phyloP scores from a whole-genome alignment of 2,113 vertebrate genomes.

The Emydocephalus ijimae region DNA sequence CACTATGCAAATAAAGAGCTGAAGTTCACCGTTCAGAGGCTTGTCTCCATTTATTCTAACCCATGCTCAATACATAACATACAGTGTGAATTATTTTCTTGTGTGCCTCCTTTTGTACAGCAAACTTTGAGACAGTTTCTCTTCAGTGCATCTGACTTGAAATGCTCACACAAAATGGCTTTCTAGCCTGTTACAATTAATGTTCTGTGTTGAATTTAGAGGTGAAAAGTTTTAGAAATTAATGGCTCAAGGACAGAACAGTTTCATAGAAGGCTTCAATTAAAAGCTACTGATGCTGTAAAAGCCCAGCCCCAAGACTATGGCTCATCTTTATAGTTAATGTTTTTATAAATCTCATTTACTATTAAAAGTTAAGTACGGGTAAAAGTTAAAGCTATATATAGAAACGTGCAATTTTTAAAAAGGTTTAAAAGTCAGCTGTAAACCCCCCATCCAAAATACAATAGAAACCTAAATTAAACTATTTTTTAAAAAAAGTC shows the following conservation, averaged over 20 bases:
- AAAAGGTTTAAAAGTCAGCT: not conserved
- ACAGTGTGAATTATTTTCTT: slow-evolving; percentile 1
- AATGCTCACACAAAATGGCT: not conserved
- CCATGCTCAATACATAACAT: too few species aligned
- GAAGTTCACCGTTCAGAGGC: too few species aligned
- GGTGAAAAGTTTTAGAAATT: not conserved
- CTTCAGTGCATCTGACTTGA: not conserved
- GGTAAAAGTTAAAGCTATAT: not conserved
- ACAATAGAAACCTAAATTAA: not conserved
- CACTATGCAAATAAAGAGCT: too few species aligned
- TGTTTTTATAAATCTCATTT: not conserved
- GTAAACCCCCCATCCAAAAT: not conserved
- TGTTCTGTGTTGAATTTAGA: not conserved
- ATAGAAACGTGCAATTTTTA: not conserved
- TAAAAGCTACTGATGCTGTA: not conserved
- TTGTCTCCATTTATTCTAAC: too few species aligned
- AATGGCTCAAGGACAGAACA: not conserved
- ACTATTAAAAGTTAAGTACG: not conserved
- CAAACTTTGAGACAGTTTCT: accelerated
- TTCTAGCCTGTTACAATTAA: slow-evolving; percentile 24
- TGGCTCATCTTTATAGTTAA: not conserved
- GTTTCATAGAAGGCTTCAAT: not conserved
- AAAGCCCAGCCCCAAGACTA: not conserved
- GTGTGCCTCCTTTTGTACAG: not conserved
- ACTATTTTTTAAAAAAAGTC: not conserved